Base-by-base conservation (phyloP, 2,113 vertebrate species). In the Corythornis madagascariensis region DNA sequence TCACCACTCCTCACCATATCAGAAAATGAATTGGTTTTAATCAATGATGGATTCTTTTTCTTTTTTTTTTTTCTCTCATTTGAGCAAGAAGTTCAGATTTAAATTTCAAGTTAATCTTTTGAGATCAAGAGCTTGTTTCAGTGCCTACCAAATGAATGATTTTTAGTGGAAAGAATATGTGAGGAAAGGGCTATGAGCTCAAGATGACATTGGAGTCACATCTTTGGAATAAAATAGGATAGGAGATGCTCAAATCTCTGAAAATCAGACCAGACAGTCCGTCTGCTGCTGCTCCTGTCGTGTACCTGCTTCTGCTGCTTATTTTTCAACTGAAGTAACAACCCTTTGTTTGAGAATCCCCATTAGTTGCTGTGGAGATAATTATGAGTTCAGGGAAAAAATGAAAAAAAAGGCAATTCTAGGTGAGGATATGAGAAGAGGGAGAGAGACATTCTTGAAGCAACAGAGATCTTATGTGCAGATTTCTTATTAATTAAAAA, bases 291-390 rank as follows among this genome's bases (percentile, higher is more conserved):
- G 13, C 43, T 38, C 38, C 38, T 82, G 15, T 43, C 38, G 13
- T 42, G 12, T 20, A 61, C 55, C 47, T 84, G 60, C 13, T 81
- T 45, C 89, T 94, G 43, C 55, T 91, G 85, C 7, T 77, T 74
- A 45, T 78, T 91, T 94, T 89, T 64, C 80, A 80, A 18, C 60
- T 71, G 29, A 85, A 94, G 83, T 61, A 86, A 67, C 26, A 59
- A 55, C 1, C 4, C 3, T 56, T 57, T 71, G 22, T 74, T 93
- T 86, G 28, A 94, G 74, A 83, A 79, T 71, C n/a, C 28, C 33
- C 29, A 24, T 33, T 89, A 73, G 80, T 80, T 93, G 31, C 59
- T 94, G 88, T 78, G 45, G 74, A 87, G 92, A 92, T 91, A 90
- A 93, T 91, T 86, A 88, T n/a, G 42, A 88, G 35, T 77, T 40